These are phyloP conservation scores for Cygnus buccinator DNA, from an alignment of 2,113 vertebrate genomes.

Conservation along the genomic window DNA sequence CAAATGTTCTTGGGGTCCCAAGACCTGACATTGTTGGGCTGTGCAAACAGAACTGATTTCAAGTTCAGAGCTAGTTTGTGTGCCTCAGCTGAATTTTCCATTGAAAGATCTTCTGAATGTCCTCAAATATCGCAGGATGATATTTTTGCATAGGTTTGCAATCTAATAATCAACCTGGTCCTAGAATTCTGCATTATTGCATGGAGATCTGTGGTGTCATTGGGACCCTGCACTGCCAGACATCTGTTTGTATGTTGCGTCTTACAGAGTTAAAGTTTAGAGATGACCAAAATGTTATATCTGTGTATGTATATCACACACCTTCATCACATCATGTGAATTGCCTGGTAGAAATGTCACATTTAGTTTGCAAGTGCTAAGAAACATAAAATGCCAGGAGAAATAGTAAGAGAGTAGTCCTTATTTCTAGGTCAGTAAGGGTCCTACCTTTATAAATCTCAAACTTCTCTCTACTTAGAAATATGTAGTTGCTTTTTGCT, in stretches of 20 bases:
- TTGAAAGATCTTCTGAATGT: not conserved
- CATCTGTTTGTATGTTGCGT: not conserved
- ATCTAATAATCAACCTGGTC: not conserved
- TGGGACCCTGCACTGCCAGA: not conserved
- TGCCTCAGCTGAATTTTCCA: not conserved
- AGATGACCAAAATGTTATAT: not conserved
- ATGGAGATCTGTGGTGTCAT: not conserved
- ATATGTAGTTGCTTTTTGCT: not conserved
- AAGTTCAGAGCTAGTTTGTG: not conserved
- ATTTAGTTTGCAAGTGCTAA: not conserved
- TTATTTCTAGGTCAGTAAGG: not conserved
- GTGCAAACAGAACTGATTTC: not conserved
- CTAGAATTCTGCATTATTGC: not conserved
- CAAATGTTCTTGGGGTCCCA: not conserved
- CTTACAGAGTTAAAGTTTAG: not conserved
- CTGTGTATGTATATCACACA: not conserved
- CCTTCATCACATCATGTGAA: not conserved
- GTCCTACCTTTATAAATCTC: not conserved
- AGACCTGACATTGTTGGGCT: not conserved
- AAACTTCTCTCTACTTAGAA: not conserved
- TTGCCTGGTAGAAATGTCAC: not conserved
- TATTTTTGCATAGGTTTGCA: not conserved
- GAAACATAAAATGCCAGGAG: not conserved
- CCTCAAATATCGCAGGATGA: not conserved
- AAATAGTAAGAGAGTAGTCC: not conserved